These are phyloP conservation scores for Brienomyrus longianalis DNA, from an alignment of 2,113 vertebrate species.

Conservation along the genomic window DNA sequence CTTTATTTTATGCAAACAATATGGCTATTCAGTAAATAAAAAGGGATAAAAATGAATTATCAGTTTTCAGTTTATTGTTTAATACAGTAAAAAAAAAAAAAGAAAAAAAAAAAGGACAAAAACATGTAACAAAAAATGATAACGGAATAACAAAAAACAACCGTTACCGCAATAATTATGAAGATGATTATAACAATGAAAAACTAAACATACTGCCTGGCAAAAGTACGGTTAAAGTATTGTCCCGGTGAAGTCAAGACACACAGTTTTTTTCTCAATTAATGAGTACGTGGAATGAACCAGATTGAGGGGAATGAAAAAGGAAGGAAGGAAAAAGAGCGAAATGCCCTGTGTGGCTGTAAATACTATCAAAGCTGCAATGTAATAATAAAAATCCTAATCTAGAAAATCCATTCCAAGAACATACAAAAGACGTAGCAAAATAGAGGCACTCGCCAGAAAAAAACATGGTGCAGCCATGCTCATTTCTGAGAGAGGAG, in stretches of 20 bases:
- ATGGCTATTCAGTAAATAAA: background rate
- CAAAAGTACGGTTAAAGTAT: background rate
- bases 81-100: constrained; percentile 50
- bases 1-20: background rate
- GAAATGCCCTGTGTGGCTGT: constrained; percentile 25
- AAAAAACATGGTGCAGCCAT: constrained; percentile 41
- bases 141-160: constrained; percentile 42
- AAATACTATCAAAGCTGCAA: constrained; percentile 26
- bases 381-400: constrained; percentile 35
- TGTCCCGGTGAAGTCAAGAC: background rate
- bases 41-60: background rate
- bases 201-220: constrained; percentile 36
- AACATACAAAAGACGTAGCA: constrained; percentile 20
- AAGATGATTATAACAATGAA: constrained; percentile 8
- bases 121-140: constrained; percentile 27
- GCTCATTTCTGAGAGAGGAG: background rate
- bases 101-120: constrained; percentile 17
- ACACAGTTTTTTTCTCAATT: background rate
- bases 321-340: constrained; percentile 27
- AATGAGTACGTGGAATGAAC: constrained; percentile 27
- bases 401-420: constrained; percentile 28
- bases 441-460: constrained; percentile 1
- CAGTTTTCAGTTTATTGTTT: constrained; percentile 44
- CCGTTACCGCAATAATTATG: background rate
- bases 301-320: background rate